These are phyloP conservation scores for Lutraria lutraria DNA, from an alignment of 2,888 invertebrate genomes.

Conservation along the genomic window DNA sequence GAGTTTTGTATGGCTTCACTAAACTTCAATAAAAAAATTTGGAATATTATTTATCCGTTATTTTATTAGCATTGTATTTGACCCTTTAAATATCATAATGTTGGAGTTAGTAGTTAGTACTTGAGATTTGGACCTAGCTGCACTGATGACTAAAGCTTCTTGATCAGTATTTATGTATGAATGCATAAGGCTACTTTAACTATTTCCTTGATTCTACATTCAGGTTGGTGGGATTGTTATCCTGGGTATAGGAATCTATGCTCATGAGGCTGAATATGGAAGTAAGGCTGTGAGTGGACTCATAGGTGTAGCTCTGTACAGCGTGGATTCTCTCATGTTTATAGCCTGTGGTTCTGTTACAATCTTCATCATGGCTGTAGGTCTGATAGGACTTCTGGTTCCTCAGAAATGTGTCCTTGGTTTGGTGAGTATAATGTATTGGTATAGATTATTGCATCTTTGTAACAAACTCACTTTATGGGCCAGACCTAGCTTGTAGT, in stretches of 20 bases:
- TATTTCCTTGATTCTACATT: conserved; percentile 10
- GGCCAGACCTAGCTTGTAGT: too few species aligned
- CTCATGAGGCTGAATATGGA: conserved; percentile 80
- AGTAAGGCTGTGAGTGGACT: conserved; percentile 78
- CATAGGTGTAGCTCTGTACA: conserved; percentile 77
- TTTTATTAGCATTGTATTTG: too few species aligned
- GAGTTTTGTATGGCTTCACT: too few species aligned
- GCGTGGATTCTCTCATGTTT: conserved; percentile 79
- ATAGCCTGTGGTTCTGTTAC: conserved; percentile 76
- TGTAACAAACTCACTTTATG: too few species aligned
- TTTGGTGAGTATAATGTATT: conserved; percentile 72
- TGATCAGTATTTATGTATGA: too few species aligned
- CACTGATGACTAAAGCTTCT: too few species aligned
- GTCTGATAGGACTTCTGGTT: conserved; percentile 72
- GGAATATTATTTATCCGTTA: too few species aligned
- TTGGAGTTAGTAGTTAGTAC: too few species aligned
- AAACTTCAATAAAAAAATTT: too few species aligned
- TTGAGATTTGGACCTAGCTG: too few species aligned
- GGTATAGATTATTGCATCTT: not conserved
- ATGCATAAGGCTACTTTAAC: conserved; percentile 30
- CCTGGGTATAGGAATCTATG: conserved; percentile 80
- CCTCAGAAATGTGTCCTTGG: conserved; percentile 80
- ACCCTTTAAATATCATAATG: too few species aligned
- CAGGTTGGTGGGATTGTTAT: conserved; percentile 79
- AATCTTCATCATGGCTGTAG: conserved; percentile 74